These are phyloP conservation scores for Taxidea taxus DNA, from an alignment of 2,113 vertebrate genomes.

Conservation along the genomic window DNA sequence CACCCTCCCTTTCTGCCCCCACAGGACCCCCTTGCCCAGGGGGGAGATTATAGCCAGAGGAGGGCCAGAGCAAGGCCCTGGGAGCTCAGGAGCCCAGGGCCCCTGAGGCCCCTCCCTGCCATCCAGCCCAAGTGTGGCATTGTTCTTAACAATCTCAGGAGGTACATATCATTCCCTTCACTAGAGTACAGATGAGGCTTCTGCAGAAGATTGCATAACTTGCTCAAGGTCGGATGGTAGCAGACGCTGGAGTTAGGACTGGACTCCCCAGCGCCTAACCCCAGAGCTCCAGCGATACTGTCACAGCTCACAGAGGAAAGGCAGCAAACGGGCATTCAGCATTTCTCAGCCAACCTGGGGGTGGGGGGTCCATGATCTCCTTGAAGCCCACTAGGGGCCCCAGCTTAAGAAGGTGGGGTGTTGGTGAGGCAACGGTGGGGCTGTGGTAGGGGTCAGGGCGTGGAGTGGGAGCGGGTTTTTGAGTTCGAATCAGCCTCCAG, in stretches of 20 bases:
- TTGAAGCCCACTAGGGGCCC: background rate
- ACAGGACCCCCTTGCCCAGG: background rate
- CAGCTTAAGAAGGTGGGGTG: background rate
- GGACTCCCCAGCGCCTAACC: background rate
- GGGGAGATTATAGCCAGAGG: background rate
- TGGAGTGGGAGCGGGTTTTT: background rate
- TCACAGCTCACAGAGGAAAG: background rate
- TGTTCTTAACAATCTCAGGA: background rate
- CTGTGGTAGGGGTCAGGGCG: background rate
- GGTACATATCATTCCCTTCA: background rate
- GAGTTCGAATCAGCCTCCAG: background rate
- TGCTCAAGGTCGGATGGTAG: background rate
- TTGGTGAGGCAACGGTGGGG: rapidly evolving
- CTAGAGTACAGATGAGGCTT: background rate
- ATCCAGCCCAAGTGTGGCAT: background rate
- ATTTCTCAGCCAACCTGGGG: background rate
- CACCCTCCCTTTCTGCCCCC: too few species aligned
- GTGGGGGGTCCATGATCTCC: background rate
- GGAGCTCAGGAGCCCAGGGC: background rate
- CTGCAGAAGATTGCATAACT: background rate
- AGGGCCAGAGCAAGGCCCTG: background rate
- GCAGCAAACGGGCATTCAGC: background rate
- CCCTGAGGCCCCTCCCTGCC: background rate
- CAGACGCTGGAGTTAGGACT: background rate
- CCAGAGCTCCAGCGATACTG: background rate